These are phyloP conservation scores for Leptoteleia sp. DNA, from an alignment of 1,140 invertebrate species.

Conservation along the genomic window DNA sequence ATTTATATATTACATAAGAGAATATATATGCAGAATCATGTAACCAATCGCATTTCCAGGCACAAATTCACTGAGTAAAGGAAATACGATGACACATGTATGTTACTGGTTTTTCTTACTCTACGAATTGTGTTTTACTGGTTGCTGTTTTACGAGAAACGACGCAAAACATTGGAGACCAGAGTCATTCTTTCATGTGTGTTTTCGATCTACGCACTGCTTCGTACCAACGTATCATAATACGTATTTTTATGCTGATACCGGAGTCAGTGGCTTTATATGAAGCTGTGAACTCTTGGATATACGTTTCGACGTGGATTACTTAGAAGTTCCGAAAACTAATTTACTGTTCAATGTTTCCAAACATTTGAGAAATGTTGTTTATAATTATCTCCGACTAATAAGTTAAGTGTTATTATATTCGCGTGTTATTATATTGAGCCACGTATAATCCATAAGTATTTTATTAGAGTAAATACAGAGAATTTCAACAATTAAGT, in stretches of 20 bases:
- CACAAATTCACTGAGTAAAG: constrained; percentile 4
- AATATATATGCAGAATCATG: background rate
- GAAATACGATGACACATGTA: constrained; percentile 16
- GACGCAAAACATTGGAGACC: constrained; percentile 14
- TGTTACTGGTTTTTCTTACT: constrained; percentile 10
- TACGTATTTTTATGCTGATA: constrained; percentile 22
- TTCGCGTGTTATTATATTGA: no score
- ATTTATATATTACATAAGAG: no score
- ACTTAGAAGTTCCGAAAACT: constrained; percentile 24
- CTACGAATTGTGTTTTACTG: constrained; percentile 27
- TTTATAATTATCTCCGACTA: constrained; percentile 15
- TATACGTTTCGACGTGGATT: constrained; percentile 15
- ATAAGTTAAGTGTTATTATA: constrained; percentile 7
- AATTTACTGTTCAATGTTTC: constrained; percentile 27
- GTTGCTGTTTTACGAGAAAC: constrained; percentile 14
- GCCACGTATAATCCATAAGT: no score
- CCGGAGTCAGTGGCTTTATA: constrained; percentile 10
- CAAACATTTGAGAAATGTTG: constrained; percentile 18
- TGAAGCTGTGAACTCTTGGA: constrained; percentile 8
- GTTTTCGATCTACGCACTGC: constrained; percentile 1
- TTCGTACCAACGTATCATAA: constrained; percentile 19
- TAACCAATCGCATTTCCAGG: background rate
- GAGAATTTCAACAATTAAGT: no score
- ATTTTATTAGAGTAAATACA: no score
- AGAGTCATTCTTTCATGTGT: constrained; percentile 2